Evolutionary conservation across 30 jellyfish, hydroid and myxozoan genomes (phyloP), one percentile per base, ranked within the genome.

Genomic region (Chrysaora quinquecirrha): DNA sequence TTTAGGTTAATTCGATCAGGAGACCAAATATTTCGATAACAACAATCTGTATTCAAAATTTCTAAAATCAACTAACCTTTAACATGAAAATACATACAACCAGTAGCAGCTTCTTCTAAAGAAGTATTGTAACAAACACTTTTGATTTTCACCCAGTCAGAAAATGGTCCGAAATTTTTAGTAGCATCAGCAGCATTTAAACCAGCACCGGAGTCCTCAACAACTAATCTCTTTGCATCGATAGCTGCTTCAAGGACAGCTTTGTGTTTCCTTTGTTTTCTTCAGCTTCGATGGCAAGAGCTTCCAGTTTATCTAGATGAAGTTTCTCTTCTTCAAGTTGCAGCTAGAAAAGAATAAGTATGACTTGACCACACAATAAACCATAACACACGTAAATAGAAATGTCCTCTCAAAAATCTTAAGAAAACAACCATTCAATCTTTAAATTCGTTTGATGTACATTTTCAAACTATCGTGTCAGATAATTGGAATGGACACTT

Each of bases 161-260:
- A 23, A 35, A 90, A 76, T 10, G 99, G 84, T 11, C 97, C 97
- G 48, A 95, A 68, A 56, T 76, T 95, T 46, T 87, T 84, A 25
- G 81, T 54, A 21, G 99, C 96, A 49, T 95, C 99, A 0, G 95
- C 95, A 1, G 97, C 97, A 70, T 95, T 95, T 0, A 95, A 87
- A 14, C 99, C 99, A 10, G 99, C 97, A 3, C 98, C 84, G 14
- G 99, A 95, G 47, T 95, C 99, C 62, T 95, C 99, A 20, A 89
- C 96, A 12, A 95, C 97, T 23, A 95, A 67, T 30, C 94, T 71
- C 58, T 95, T 95, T 27, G 99, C 99, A 81, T 95, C 99, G 34
- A 68, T 60, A 9, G 99, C 99, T n/a, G 99, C 99, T 67, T 95
- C 99, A 49, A 95, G 72, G 0, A 95, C 99, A 12, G 99, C 99